Evolutionary conservation across 2,113 vertebrate genomes (phyloP).

Genomic region (Panurus biarmicus): DNA sequence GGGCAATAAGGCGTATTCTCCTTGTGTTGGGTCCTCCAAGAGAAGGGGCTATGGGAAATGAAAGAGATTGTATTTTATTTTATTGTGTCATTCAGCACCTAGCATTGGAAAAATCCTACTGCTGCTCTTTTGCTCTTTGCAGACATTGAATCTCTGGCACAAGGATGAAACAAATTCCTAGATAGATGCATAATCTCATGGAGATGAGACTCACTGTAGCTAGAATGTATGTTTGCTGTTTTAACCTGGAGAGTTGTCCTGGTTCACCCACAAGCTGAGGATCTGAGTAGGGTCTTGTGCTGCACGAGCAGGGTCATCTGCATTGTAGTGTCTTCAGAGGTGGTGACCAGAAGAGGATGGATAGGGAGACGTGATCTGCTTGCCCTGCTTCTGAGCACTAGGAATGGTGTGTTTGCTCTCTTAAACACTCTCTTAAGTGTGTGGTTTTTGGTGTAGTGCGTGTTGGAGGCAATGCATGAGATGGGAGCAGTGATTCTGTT

Average conservation of each 20-base stretch:
- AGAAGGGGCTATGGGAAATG: background rate
- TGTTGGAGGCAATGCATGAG: background rate
- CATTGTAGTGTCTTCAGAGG: background rate
- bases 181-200: background rate
- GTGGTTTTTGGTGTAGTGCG: fast-evolving
- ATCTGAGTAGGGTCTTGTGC: background rate
- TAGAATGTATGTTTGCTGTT: background rate
- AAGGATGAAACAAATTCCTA: conserved; percentile 31
- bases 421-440: background rate
- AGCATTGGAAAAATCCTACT: background rate
- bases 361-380: background rate
- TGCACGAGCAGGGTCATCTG: background rate
- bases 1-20: background rate
- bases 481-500: background rate
- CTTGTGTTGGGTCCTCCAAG: background rate
- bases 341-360: background rate
- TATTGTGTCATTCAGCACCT: background rate
- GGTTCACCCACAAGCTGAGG: background rate
- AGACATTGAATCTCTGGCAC: background rate
- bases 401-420: background rate
- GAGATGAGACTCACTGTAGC: background rate
- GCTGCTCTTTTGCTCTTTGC: background rate
- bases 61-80: background rate
- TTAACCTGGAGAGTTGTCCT: background rate
- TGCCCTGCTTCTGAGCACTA: background rate